A percentile compares a stretch with the other conserved stretches of the same genome.
Evolutionary conservation across 2,888 invertebrate genomes (phyloP).

Genomic region (Sarcophaga caerulescens): DNA sequence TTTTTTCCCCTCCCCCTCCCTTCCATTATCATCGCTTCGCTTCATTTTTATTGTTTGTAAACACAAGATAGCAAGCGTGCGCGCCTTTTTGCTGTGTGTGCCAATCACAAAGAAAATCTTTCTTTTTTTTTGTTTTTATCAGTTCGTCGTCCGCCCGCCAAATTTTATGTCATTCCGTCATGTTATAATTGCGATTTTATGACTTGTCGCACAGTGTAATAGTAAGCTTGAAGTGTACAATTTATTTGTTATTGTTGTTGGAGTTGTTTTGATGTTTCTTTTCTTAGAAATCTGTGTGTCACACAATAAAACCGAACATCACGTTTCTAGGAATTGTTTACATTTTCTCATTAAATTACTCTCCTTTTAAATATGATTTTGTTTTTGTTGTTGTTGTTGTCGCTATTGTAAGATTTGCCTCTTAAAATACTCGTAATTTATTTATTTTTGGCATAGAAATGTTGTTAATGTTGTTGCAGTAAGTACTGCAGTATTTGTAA

Average conservation of each 20-base stretch:
- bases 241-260: conserved; percentile 40
- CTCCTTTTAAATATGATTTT: neutral
- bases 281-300: conserved; percentile 53
- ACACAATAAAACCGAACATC: conserved; percentile 54
- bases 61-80: conserved; percentile 7
- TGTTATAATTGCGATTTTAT: conserved; percentile 45
- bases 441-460: conserved; percentile 36
- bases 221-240: conserved; percentile 30
- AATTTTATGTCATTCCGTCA: conserved; percentile 1
- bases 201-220: conserved; percentile 10
- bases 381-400: neutral
- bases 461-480: conserved; percentile 61
- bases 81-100: too few relatives aligned
- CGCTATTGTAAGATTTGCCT: neutral
- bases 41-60: conserved; percentile 45
- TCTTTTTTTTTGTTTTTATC: neutral
- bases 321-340: conserved; percentile 68
- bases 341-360: conserved; percentile 34
- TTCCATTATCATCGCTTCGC: too few relatives aligned
- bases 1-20: too few relatives aligned
- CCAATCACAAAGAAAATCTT: neutral
- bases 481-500: conserved; percentile 32
- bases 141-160: neutral
- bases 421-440: neutral
- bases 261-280: conserved; percentile 15